Evolutionary conservation across 2,797 vertebrate species (phyloP), one percentile per base, ranked within the genome.

Genomic region (Eospalax fontanierii): DNA sequence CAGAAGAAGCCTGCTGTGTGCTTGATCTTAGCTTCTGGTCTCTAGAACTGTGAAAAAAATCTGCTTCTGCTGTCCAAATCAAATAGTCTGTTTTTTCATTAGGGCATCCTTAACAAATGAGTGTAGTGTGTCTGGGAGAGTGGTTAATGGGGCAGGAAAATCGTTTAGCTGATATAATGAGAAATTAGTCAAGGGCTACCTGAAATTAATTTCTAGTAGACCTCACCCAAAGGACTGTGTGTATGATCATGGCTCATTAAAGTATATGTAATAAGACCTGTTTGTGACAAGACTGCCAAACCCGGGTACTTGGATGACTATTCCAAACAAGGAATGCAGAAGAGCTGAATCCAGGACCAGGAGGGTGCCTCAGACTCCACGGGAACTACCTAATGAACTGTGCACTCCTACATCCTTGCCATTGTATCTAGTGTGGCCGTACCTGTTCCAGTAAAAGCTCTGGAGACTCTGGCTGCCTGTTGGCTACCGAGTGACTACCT

Each of bases 131-230:
- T 57, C 22, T 63, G 65, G 63, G 4, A 68, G 22, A 63, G 46
- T 59, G 16, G 26, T 71, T 75, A 91, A 61, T 18, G 18, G 33
- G 21, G 50, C n/a, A 61, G 68, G 80, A 46, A 87, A 83, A 75
- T 57, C 21, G n/a, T 35, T 75, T 57, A 10, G 12, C 35, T 63
- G 40, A 93, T 80, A 43, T n/a, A 80, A 89, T 74, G 59, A 65
- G 68, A 88, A 93, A 75, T 90, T 50, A 89, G 33, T n/a, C 66
- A 73, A 66, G 54, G 59, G 15, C 24, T 83, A 18, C 19, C n/a
- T 92, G 75, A 83, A 68, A 74, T 73, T 73, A 54, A 89, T 89
- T 91, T 91, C 66, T 75, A 61, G 18, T 46, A 46, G 19, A 12
- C 28, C 30, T 33, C 35, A 35, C 21, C 35, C 22, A 79, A 40